Conservation (phyloP, 2,113 vertebrate genomes). For the Sardina pilchardus region DNA sequence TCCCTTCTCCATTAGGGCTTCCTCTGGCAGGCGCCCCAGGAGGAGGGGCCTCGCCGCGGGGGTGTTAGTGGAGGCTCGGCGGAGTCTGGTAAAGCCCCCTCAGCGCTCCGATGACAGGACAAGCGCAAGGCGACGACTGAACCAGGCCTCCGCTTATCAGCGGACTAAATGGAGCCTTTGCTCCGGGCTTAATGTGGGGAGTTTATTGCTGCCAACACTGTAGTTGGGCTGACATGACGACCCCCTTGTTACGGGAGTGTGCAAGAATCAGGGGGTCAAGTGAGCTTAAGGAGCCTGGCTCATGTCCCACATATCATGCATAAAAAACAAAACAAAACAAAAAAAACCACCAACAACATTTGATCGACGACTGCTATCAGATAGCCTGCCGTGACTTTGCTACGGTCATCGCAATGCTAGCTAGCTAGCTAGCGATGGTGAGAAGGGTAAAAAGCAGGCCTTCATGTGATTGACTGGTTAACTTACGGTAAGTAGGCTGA, state of each 20-base stretch:
- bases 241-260: slow-evolving; percentile 39
- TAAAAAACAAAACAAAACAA: no score
- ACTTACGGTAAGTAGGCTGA: slow-evolving; percentile 98
- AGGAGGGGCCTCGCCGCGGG: slow-evolving; percentile 16
- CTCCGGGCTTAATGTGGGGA: slow-evolving; percentile 33
- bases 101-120: slow-evolving; percentile 50
- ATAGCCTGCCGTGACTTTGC: not conserved
- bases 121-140: slow-evolving; percentile 37
- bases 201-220: slow-evolving; percentile 30
- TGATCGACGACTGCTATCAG: not conserved
- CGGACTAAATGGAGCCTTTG: slow-evolving; percentile 38
- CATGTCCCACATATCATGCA: not conserved
- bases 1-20: slow-evolving; percentile 46
- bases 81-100: slow-evolving; percentile 50
- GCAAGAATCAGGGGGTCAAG: slow-evolving; percentile 23
- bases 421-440: not conserved
- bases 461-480: not conserved
- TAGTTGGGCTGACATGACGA: slow-evolving; percentile 19
- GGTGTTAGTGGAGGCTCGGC: not conserved
- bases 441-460: not conserved
- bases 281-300: slow-evolving; percentile 13
- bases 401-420: not conserved
- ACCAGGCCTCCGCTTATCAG: slow-evolving; percentile 36
- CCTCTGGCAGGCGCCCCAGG: slow-evolving; percentile 25
- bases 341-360: not conserved